Conservation (phyloP, 2,888 invertebrate genomes). For the Ariolimax columbianus region DNA sequence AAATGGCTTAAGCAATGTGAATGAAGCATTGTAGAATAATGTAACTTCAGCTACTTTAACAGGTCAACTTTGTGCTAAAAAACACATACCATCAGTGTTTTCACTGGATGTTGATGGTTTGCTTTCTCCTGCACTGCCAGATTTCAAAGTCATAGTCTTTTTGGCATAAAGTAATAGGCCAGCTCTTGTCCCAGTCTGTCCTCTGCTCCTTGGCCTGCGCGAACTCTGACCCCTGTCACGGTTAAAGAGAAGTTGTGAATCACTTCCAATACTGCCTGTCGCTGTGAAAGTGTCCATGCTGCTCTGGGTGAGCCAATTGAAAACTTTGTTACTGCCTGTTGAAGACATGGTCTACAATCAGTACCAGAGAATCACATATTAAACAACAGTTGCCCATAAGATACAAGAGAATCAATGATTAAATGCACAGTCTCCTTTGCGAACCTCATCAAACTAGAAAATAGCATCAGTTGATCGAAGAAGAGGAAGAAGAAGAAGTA, state of each 20-base stretch:
- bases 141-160: conserved; percentile 29
- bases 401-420: too few species aligned
- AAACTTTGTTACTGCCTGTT: conserved; percentile 65
- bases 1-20: too few species aligned
- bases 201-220: conserved; percentile 3
- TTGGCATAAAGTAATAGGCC: neutral
- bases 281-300: conserved; percentile 76
- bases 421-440: too few species aligned
- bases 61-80: too few species aligned
- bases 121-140: conserved; percentile 14
- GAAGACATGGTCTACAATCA: neutral
- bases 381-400: too few species aligned
- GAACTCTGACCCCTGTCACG: conserved; percentile 13
- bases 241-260: conserved; percentile 39
- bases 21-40: too few species aligned
- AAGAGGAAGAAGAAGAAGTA: too few species aligned
- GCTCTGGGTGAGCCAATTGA: conserved; percentile 79
- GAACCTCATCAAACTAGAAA: too few species aligned
- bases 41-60: too few species aligned
- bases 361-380: neutral
- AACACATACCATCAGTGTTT: conserved; percentile 5
- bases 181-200: neutral
- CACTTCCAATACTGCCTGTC: conserved; percentile 46
- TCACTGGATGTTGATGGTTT: conserved; percentile 32
- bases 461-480: too few species aligned